Conservation (phyloP, 2,888 invertebrate species). For the Exephanes ischioxanthus region DNA sequence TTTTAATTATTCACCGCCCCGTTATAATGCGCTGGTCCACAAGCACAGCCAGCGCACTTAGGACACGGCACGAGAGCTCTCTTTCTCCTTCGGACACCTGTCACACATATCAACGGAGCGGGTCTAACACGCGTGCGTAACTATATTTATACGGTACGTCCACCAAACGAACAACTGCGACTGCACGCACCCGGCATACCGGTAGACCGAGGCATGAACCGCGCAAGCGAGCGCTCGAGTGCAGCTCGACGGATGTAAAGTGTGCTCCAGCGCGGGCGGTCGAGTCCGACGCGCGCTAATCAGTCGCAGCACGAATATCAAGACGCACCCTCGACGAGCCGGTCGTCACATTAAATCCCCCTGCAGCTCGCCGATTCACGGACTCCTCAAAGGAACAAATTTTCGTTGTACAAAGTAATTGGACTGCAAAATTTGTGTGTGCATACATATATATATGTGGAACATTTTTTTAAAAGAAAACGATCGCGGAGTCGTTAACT, state of each 20-base stretch:
- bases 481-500: not conserved
- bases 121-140: slow-evolving; percentile 54
- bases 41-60: slow-evolving; percentile 4
- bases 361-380: not conserved
- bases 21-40: slow-evolving; percentile 21
- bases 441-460: too few species aligned
- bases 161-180: slow-evolving; percentile 49
- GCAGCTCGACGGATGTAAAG: slow-evolving; percentile 22
- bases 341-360: not conserved
- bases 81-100: slow-evolving; percentile 77
- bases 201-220: slow-evolving; percentile 2
- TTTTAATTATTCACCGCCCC: slow-evolving; percentile 76
- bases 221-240: slow-evolving; percentile 17
- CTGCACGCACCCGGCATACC: slow-evolving; percentile 32
- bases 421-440: too few species aligned
- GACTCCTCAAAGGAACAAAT: not conserved
- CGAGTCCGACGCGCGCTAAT: slow-evolving; percentile 31
- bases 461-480: too few species aligned
- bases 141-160: slow-evolving; percentile 69
- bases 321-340: slow-evolving; percentile 8
- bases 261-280: slow-evolving; percentile 35
- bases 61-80: slow-evolving; percentile 5
- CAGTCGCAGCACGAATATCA: slow-evolving; percentile 40
- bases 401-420: not conserved
- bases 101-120: slow-evolving; percentile 75